Evolutionary conservation across 2,113 vertebrate genomes (phyloP), one percentile per base, ranked within the genome.

Genomic region (Mesitornis unicolor): DNA sequence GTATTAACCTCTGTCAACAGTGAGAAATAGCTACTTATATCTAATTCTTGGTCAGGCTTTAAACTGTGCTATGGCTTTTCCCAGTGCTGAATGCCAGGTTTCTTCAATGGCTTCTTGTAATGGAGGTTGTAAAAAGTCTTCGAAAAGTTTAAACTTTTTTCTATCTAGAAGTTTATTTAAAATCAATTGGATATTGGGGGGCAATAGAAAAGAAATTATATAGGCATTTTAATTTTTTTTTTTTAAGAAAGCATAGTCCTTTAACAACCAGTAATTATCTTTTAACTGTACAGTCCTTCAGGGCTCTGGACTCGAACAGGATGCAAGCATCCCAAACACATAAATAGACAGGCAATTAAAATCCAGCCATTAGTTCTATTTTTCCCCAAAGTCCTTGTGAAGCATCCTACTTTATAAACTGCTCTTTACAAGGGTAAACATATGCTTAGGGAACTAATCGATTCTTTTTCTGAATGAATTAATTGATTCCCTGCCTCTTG

Each of bases 391-490:
- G 91, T 63, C 82, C 63, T 91, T 91, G 85, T 60, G 85, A 83
- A 91, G 26, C 45, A 84, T 85, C 47, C 26, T 69, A 2, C 43
- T 78, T 65, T 75, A 29, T 84, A 83, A 93, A 80, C 35, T 83
- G 40, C 26, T 83, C 71, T 90, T 96, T 86, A 51, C 67, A 94
- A 91, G 76, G 90, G 84, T 91, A 90, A 91, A 70, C 38, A 35
- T 50, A 24, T 24, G 50, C 89, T 94, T 73, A 47, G 68, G 75
- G 75, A 59, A 94, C 51, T 48, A 88, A 95, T 93, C 4, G 1
- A 91, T 97, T 89, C 68, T 35, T 92, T 71, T 93, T 85, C 91
- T 95, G 84, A 93, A 94, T 77, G 48, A 96, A 96, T 91, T 7
- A 79, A 91, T 93, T 12, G 14, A 79, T 87, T 85, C 53, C 70